A percentile compares a stretch with the other conserved stretches of the same genome.
Conservation (phyloP, 2,113 vertebrate genomes). For the Xenopus laevis region DNA sequence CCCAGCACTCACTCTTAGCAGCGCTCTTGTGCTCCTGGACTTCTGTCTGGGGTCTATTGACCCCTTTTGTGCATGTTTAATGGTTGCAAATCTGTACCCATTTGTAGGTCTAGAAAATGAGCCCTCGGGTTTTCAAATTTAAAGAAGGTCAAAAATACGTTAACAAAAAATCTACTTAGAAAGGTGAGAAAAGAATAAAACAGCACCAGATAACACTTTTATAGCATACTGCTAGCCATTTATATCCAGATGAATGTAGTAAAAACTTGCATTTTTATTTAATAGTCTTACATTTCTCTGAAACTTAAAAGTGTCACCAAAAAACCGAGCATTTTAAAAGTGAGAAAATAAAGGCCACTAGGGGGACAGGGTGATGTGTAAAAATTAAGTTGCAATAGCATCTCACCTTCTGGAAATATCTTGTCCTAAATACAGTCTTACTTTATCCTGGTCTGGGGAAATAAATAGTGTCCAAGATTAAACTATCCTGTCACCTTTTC, state of each 20-base stretch:
- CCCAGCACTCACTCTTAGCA: too few species aligned
- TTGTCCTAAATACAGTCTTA: constrained; percentile 9
- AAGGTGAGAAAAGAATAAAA: constrained; percentile 26
- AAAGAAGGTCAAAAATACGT: too few species aligned
- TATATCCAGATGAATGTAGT: constrained; percentile 37
- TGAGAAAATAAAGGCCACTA: constrained; percentile 26
- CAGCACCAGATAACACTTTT: constrained; percentile 35
- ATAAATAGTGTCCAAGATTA: neutral
- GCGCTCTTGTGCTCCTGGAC: too few species aligned
- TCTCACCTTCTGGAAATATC: constrained; percentile 37
- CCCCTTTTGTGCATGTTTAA: neutral
- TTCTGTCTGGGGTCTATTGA: neutral
- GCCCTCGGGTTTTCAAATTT: too few species aligned
- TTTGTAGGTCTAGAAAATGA: too few species aligned
- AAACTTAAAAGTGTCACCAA: constrained; percentile 33
- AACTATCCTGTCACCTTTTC: neutral
- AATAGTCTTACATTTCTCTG: constrained; percentile 27
- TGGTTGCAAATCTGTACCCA: neutral
- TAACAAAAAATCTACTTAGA: neutral
- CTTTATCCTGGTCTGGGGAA: neutral
- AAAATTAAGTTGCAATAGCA: constrained; percentile 17
- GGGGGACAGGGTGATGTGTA: constrained; percentile 31
- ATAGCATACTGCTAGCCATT: constrained; percentile 25
- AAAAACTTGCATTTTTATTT: constrained; percentile 23
- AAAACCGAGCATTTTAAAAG: constrained; percentile 18